A percentile compares a stretch with the other conserved stretches of the same genome.
phyloP scores from a whole-genome alignment of 2,113 vertebrate species.

The Tychaedon coryphoeus region DNA sequence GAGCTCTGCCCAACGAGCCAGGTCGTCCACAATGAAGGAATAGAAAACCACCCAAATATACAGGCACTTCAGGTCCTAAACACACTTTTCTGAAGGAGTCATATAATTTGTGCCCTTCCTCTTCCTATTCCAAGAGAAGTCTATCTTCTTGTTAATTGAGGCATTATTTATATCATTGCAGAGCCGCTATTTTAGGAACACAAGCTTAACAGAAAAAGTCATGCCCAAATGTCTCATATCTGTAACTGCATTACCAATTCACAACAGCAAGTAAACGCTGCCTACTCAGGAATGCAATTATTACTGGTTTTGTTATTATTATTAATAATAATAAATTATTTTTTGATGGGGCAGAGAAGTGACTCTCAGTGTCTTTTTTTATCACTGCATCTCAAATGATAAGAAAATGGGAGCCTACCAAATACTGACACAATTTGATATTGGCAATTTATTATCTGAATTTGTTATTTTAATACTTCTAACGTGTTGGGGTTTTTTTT shows the following conservation, averaged over 20 bases:
- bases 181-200: background rate
- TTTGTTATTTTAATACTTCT: background rate
- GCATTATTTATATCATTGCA: background rate
- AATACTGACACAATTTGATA: background rate
- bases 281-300: background rate
- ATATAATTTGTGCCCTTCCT: background rate
- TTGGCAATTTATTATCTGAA: background rate
- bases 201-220: background rate
- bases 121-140: background rate
- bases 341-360: background rate
- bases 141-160: background rate
- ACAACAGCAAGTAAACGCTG: background rate
- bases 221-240: no score
- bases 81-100: rapidly evolving
- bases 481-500: background rate
- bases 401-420: background rate
- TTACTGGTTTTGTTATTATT: rapidly evolving
- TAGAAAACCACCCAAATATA: rapidly evolving
- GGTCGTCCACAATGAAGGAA: no score
- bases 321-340: background rate
- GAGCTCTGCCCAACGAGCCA: background rate
- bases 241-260: background rate
- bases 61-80: background rate
- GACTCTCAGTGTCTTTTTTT: background rate
- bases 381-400: background rate